A percentile compares a stretch with the other conserved stretches of the same genome.
Evolutionary conservation across 2,797 vertebrate species (phyloP).

Genomic region (Mus caroli): DNA sequence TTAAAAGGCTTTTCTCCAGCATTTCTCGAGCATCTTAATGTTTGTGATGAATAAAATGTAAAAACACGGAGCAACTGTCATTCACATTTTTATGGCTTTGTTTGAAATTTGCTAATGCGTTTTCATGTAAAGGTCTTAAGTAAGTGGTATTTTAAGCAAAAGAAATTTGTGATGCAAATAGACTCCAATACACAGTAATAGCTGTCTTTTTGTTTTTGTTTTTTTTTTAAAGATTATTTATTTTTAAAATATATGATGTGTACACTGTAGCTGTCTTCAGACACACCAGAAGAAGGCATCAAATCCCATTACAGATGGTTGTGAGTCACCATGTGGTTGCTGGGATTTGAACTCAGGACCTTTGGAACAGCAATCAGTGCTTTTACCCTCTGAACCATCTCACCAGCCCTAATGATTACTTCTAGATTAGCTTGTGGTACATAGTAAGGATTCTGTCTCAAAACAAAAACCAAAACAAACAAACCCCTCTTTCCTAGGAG

Average conservation of each 20-base stretch:
- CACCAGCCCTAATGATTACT: neutral
- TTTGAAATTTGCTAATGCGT: slow-evolving; percentile 12
- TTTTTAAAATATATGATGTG: too few species aligned
- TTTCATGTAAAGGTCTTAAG: slow-evolving; percentile 1
- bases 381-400: too few species aligned
- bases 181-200: neutral
- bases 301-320: too few species aligned
- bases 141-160: neutral
- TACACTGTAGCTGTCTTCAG: too few species aligned
- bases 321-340: too few species aligned
- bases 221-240: too few species aligned
- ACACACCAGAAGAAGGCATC: too few species aligned
- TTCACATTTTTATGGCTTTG: slow-evolving; percentile 50
- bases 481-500: neutral
- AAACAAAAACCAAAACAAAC: neutral
- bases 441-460: neutral
- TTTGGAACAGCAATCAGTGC: too few species aligned
- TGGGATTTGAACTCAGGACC: too few species aligned
- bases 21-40: slow-evolving; percentile 72
- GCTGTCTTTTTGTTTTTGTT: too few species aligned
- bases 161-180: neutral
- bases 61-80: slow-evolving; percentile 36
- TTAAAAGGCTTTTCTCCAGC: slow-evolving; percentile 66
- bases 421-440: neutral
- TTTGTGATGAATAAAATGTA: slow-evolving; percentile 79